Percentiles rank a stretch among this genome's conserved stretches.
phyloP scores from a whole-genome alignment of 2,888 invertebrate genomes.

The Drosophila meridiana region DNA sequence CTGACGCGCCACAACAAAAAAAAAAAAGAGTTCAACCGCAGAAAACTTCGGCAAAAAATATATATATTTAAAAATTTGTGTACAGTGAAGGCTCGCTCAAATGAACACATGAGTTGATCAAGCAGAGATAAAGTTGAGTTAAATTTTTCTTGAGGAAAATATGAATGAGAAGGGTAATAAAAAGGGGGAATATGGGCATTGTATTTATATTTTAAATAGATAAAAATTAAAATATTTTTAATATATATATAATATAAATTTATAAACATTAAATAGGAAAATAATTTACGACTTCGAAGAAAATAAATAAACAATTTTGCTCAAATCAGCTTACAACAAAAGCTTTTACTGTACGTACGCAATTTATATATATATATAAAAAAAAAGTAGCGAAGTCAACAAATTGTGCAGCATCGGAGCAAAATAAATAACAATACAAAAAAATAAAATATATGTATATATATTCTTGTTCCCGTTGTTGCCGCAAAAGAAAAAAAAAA shows the following conservation, averaged over 20 bases:
- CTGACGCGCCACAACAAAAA: slow-evolving; percentile 62
- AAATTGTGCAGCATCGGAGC: slow-evolving; percentile 76
- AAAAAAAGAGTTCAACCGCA: slow-evolving; percentile 52
- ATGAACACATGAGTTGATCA: neutral
- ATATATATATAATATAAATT: too few relatives aligned
- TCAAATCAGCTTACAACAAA: neutral
- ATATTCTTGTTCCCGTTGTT: slow-evolving; percentile 1
- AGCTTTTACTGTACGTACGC: slow-evolving; percentile 14
- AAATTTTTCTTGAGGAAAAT: neutral
- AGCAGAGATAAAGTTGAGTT: neutral
- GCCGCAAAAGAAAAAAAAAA: slow-evolving; percentile 35
- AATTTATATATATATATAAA: slow-evolving; percentile 10
- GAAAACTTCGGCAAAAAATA: slow-evolving; percentile 34
- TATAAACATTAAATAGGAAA: too few relatives aligned
- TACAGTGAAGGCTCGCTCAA: slow-evolving; percentile 2
- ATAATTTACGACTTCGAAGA: neutral
- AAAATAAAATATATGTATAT: neutral
- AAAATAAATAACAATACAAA: slow-evolving; percentile 61
- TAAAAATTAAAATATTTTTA: too few relatives aligned
- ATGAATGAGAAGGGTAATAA: too few relatives aligned
- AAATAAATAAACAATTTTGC: neutral
- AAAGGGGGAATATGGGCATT: too few relatives aligned
- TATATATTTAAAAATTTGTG: neutral
- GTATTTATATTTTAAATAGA: too few relatives aligned
- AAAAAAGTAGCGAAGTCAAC: slow-evolving; percentile 33